These are phyloP conservation scores for Campylomormyrus tamandua DNA, from an alignment of 2,113 vertebrate genomes.

Conservation along the genomic window DNA sequence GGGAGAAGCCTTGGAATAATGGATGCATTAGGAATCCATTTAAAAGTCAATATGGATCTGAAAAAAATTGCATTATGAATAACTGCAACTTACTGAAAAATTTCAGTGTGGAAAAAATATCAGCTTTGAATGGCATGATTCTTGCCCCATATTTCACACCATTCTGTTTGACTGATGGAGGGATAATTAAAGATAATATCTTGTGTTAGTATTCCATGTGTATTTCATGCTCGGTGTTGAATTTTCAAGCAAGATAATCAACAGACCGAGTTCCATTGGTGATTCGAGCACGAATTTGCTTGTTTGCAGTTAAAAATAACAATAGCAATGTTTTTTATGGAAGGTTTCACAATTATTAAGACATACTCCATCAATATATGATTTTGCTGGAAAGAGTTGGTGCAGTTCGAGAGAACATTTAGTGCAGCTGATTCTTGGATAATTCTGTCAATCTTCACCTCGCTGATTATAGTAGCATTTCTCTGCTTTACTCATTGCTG, in stretches of 20 bases:
- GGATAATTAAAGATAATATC: conserved; percentile 11
- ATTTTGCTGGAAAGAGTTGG: background rate
- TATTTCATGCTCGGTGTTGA: background rate
- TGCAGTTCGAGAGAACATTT: background rate
- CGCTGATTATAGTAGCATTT: background rate
- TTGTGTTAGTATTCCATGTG: background rate
- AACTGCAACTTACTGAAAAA: conserved; percentile 34
- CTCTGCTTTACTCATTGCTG: background rate
- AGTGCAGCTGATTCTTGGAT: background rate
- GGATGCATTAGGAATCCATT: conserved; percentile 38
- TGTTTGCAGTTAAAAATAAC: background rate
- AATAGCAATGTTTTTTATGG: background rate
- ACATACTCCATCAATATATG: background rate
- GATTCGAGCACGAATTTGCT: background rate
- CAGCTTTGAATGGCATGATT: conserved; percentile 8
- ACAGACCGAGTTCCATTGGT: background rate
- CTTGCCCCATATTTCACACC: background rate
- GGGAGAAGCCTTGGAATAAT: conserved; percentile 33
- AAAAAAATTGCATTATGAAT: conserved; percentile 34
- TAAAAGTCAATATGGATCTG: conserved; percentile 41
- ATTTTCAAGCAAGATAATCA: background rate
- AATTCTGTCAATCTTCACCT: background rate
- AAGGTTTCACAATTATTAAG: background rate
- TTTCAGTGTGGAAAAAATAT: conserved; percentile 15
- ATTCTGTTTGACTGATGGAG: background rate